Percentiles rank a stretch among this genome's conserved stretches.
phyloP scores from a whole-genome alignment of 2,888 invertebrate species.

The Oegoconia quadripuncta region DNA sequence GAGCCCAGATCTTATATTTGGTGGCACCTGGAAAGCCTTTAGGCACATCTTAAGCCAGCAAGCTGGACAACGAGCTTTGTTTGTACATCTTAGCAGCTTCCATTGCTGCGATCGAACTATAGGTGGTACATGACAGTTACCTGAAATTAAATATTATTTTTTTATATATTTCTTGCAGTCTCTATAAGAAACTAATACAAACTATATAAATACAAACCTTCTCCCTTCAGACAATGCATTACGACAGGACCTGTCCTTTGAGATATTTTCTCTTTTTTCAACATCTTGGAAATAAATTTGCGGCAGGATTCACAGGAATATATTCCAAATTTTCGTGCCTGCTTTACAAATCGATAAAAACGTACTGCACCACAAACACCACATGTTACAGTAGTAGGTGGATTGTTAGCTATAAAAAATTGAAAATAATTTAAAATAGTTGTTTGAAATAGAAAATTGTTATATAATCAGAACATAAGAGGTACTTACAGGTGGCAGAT shows the following conservation, averaged over 20 bases:
- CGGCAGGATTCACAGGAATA: conserved; percentile 92
- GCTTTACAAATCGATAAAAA: conserved; percentile 86
- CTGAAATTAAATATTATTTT: too few relatives aligned
- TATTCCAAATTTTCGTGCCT: conserved; percentile 90
- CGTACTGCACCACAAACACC: conserved; percentile 89
- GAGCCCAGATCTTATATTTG: conserved; percentile 82
- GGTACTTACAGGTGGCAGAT: conserved; percentile 60
- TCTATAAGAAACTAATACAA: too few relatives aligned
- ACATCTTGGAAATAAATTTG: conserved; percentile 91
- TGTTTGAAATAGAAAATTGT: too few relatives aligned
- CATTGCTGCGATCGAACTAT: conserved; percentile 85
- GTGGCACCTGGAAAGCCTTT: conserved; percentile 87
- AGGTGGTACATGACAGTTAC: conserved; percentile 85
- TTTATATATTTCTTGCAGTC: too few relatives aligned
- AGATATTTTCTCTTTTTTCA: conserved; percentile 82
- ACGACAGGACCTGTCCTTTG: conserved; percentile 74
- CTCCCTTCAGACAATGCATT: conserved; percentile 84
- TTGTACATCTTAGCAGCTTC: conserved; percentile 83
- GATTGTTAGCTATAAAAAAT: conserved; percentile 67
- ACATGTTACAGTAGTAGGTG: conserved; percentile 84
- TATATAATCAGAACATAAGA: too few relatives aligned
- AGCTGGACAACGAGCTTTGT: conserved; percentile 88
- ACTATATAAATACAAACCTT: conserved; percentile 77
- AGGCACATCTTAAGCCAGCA: conserved; percentile 94
- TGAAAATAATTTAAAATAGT: too few relatives aligned